Percentiles rank a stretch among this genome's conserved stretches.
Conservation (phyloP, 2,113 vertebrate species). For the Oenanthe oenanthe region DNA sequence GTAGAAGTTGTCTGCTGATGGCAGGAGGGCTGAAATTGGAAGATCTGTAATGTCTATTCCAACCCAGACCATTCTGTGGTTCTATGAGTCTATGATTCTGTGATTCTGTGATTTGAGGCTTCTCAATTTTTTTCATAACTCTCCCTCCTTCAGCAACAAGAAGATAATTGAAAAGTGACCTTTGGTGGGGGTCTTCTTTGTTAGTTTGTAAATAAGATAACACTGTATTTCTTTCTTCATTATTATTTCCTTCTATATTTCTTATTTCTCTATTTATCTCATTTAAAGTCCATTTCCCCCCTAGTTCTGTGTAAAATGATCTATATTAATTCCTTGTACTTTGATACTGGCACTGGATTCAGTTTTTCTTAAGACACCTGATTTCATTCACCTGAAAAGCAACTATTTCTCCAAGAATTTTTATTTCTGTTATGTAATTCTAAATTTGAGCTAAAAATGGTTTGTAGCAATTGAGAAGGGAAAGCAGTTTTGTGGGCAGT, state of each 20-base stretch:
- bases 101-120: not conserved
- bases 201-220: not conserved
- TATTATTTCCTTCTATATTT: not conserved
- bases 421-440: not conserved
- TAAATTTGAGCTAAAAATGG: not conserved
- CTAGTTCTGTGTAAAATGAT: not conserved
- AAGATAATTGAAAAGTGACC: not conserved
- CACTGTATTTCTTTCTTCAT: not conserved
- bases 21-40: fast-evolving
- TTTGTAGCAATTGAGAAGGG: not conserved
- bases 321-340: not conserved
- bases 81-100: not conserved
- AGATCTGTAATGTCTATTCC: not conserved
- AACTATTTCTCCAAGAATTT: not conserved
- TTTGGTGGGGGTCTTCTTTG: not conserved
- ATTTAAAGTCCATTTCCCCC: not conserved
- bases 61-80: not conserved
- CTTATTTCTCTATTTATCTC: not conserved
- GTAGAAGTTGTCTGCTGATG: fast-evolving
- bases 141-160: not conserved
- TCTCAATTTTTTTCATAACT: not conserved
- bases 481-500: not conserved
- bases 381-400: not conserved
- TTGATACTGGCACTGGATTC: not conserved
- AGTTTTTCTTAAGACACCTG: not conserved